These are phyloP conservation scores for Oreonectes daqikongensis DNA, from an alignment of 2,797 vertebrate genomes.

Conservation along the genomic window DNA sequence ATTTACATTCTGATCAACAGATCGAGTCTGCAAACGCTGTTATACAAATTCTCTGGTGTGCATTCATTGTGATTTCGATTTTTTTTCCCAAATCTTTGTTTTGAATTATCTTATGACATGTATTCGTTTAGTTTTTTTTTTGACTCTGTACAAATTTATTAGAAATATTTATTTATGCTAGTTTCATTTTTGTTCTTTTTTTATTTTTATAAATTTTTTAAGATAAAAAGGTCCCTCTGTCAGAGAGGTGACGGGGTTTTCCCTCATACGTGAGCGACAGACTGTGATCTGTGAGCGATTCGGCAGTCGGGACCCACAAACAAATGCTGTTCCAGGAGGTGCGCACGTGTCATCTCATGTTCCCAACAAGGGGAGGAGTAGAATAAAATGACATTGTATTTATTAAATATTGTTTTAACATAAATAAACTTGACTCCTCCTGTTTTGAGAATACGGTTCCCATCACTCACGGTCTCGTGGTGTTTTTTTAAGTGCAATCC, in stretches of 20 bases:
- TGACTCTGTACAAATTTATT: conserved; percentile 67
- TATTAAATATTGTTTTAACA: conserved; percentile 80
- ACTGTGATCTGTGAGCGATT: conserved; percentile 47
- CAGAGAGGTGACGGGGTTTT: conserved; percentile 56
- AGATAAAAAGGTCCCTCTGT: conserved; percentile 17
- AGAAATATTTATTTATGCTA: conserved; percentile 83
- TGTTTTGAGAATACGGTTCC: conserved; percentile 52
- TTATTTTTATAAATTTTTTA: conserved; percentile 65
- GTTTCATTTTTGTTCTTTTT: conserved; percentile 63
- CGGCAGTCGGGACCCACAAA: conserved; percentile 14
- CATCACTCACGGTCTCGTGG: not conserved
- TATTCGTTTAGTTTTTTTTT: conserved; percentile 62
- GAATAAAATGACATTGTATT: conserved; percentile 72
- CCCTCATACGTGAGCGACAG: conserved; percentile 59
- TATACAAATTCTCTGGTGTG: conserved; percentile 56
- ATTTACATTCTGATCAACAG: conserved; percentile 33
- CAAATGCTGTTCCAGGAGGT: conserved; percentile 21
- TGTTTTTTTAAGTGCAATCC: not conserved
- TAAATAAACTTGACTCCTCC: conserved; percentile 76
- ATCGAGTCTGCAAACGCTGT: conserved; percentile 54
- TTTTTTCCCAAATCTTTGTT: conserved; percentile 44
- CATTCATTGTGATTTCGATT: conserved; percentile 49
- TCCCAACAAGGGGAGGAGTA: conserved; percentile 69
- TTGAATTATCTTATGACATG: conserved; percentile 65
- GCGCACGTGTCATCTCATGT: conserved; percentile 63